A percentile compares a stretch with the other conserved stretches of the same genome.
These are phyloP conservation scores for Menidia beryllina DNA, from an alignment of 2,113 vertebrate genomes.

Conservation along the genomic window DNA sequence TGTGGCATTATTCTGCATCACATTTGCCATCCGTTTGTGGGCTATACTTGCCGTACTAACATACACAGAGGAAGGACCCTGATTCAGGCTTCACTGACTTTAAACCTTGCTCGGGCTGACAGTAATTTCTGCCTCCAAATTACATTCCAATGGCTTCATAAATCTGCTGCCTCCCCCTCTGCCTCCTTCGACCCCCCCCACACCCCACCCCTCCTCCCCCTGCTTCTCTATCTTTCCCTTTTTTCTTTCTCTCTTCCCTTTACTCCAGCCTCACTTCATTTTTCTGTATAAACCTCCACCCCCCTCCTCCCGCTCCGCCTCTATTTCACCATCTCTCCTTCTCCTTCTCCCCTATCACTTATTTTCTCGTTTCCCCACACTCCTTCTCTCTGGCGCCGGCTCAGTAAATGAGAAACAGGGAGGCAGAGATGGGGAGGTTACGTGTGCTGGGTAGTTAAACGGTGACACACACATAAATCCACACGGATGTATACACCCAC, in stretches of 20 bases:
- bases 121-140: conserved; percentile 86
- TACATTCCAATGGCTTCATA: conserved; percentile 86
- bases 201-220: conserved; percentile 61
- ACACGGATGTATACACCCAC: conserved; percentile 46
- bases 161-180: conserved; percentile 81
- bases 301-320: conserved; percentile 40
- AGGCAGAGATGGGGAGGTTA: conserved; percentile 81
- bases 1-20: conserved; percentile 66
- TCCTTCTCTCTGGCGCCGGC: conserved; percentile 63
- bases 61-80: conserved; percentile 57
- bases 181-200: conserved; percentile 48
- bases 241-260: conserved; percentile 51
- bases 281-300: conserved; percentile 59
- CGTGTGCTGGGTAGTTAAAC: conserved; percentile 84
- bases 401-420: conserved; percentile 83
- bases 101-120: conserved; percentile 82
- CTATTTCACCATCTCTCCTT: conserved; percentile 33
- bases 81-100: conserved; percentile 80
- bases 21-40: conserved; percentile 71
- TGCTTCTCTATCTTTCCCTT: conserved; percentile 65
- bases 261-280: conserved; percentile 63
- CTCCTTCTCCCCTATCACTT: conserved; percentile 61
- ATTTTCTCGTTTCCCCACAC: conserved; percentile 72
- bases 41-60: conserved; percentile 55
- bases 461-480: conserved; percentile 64